Conservation (phyloP, 2,113 vertebrate genomes). For the Poecile atricapillus region DNA sequence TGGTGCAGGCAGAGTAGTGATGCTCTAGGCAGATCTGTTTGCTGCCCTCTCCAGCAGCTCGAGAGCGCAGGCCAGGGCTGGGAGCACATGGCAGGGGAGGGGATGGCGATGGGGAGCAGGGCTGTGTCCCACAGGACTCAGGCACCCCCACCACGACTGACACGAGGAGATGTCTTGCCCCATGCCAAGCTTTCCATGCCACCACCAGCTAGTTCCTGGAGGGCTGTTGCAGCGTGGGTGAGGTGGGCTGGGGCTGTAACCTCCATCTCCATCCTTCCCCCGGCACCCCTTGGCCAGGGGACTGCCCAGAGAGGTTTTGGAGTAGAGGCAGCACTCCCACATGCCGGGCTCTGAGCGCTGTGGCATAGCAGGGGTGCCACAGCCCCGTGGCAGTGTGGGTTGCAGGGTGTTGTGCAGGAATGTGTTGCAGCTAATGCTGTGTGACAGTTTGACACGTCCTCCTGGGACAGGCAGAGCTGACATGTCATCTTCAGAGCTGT, state of each 20-base stretch:
- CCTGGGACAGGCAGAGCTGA: not conserved
- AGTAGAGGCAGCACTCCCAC: not conserved
- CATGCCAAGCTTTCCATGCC: not conserved
- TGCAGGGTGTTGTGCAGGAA: not conserved
- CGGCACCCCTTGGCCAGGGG: not conserved
- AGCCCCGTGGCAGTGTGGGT: not conserved
- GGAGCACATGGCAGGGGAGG: not conserved
- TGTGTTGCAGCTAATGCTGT: not conserved
- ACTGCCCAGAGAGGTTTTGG: not conserved
- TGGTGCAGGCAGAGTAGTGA: not conserved
- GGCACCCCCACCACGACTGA: not conserved
- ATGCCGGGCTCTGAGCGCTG: accelerated
- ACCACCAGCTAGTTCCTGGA: not conserved
- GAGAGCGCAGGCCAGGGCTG: not conserved
- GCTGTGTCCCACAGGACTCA: not conserved
- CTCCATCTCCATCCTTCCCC: not conserved
- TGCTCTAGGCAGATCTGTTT: not conserved
- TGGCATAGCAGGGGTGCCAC: not conserved
- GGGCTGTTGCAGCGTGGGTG: not conserved
- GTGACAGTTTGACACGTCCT: constrained; percentile 24
- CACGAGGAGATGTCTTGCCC: not conserved
- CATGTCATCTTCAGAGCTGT: constrained; percentile 18
- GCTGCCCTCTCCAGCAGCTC: not conserved
- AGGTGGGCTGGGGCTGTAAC: not conserved
- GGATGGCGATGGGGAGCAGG: not conserved